A percentile compares a stretch with the other conserved stretches of the same genome.
phyloP scores from a whole-genome alignment of 1,140 invertebrate species.

The Eueides isabella region DNA sequence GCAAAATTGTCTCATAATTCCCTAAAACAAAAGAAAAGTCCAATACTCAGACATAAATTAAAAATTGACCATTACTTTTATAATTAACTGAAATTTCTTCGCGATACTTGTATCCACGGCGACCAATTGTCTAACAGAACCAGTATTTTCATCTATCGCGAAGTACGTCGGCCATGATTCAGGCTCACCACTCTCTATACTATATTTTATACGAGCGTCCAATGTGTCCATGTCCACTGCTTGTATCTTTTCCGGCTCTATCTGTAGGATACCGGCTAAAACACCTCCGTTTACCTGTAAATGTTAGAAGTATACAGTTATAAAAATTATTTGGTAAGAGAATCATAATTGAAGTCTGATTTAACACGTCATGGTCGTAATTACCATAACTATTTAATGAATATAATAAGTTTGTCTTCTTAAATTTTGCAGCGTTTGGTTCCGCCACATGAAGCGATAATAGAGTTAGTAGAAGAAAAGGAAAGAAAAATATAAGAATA shows the following conservation, averaged over 20 bases:
- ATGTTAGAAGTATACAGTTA: neutral
- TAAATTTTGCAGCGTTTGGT: too few relatives aligned
- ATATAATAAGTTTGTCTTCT: too few relatives aligned
- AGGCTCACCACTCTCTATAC: conserved; percentile 90
- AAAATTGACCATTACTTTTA: conserved; percentile 79
- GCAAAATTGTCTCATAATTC: too few relatives aligned
- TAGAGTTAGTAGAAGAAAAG: too few relatives aligned
- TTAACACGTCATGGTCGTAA: too few relatives aligned
- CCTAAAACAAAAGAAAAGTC: too few relatives aligned
- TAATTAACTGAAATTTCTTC: conserved; percentile 85
- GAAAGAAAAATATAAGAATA: too few relatives aligned
- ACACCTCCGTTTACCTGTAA: conserved; percentile 91
- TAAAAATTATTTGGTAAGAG: too few relatives aligned
- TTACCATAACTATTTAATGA: too few relatives aligned
- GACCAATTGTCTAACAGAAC: conserved; percentile 90
- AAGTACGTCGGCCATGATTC: conserved; percentile 91
- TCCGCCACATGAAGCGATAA: too few relatives aligned
- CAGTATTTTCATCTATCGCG: conserved; percentile 90
- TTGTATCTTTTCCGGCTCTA: conserved; percentile 94
- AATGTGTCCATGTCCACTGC: conserved; percentile 94
- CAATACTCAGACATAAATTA: neutral
- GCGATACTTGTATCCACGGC: conserved; percentile 90
- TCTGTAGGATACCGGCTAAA: conserved; percentile 90
- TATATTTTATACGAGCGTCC: conserved; percentile 90
- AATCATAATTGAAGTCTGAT: too few relatives aligned